phyloP scores from a whole-genome alignment of 2,888 invertebrate genomes.

The Diachrysia chrysitis region DNA sequence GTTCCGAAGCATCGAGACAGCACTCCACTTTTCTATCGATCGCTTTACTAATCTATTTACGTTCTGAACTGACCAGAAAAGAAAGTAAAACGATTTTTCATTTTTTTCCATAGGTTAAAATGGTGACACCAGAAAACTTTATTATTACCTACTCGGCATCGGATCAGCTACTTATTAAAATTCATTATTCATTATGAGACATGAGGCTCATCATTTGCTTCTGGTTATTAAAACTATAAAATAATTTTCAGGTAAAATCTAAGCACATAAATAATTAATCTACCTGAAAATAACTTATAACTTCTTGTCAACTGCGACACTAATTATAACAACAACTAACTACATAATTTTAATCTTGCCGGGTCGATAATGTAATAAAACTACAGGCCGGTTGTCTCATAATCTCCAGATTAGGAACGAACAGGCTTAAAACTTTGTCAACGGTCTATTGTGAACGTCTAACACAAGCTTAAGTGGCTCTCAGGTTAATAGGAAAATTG shows the following conservation, averaged over 20 bases:
- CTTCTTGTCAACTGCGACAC: neutral
- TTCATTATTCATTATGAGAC: no score
- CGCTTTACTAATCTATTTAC: conserved; percentile 1
- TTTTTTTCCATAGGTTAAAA: neutral
- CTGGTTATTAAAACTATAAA: no score
- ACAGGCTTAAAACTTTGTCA: conserved; percentile 58
- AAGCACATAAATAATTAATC: no score
- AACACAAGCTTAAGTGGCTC: conserved; percentile 47
- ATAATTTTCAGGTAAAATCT: no score
- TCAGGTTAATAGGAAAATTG: conserved; percentile 53
- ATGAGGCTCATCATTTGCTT: no score
- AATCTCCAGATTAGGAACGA: conserved; percentile 53
- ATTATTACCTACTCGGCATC: no score
- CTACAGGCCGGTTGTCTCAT: conserved; percentile 5
- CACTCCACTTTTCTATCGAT: neutral
- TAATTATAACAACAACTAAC: neutral
- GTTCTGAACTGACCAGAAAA: neutral
- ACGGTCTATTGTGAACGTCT: conserved; percentile 42
- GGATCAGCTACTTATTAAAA: no score
- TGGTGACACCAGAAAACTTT: no score
- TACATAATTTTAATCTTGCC: conserved; percentile 36
- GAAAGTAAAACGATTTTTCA: neutral
- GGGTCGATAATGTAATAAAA: conserved; percentile 32
- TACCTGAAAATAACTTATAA: no score
- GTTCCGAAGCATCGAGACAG: neutral